Evolutionary conservation across 1,140 invertebrate genomes (phyloP).

Genomic region (Gonioctena quinquepunctata): DNA sequence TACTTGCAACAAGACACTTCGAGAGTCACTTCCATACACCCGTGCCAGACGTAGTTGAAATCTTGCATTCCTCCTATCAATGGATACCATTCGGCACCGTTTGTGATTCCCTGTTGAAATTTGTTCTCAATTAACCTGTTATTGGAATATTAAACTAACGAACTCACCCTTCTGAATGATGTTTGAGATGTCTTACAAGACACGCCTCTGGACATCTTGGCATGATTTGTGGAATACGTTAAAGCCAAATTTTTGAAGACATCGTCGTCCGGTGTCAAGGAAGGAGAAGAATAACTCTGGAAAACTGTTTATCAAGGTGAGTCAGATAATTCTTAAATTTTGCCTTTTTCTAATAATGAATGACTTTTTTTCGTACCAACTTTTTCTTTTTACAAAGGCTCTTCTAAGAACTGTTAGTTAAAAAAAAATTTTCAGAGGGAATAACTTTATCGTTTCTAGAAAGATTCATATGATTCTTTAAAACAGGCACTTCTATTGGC

Average conservation of each 20-base stretch:
- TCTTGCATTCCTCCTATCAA: conserved; percentile 93
- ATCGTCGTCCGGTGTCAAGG: conserved; percentile 91
- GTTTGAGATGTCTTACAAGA: conserved; percentile 77
- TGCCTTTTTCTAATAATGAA: too few species aligned
- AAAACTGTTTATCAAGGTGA: conserved; percentile 76
- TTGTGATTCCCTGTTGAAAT: conserved; percentile 77
- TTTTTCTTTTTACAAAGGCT: too few species aligned
- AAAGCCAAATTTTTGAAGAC: conserved; percentile 88
- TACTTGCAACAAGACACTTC: conserved; percentile 98
- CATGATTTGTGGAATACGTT: conserved; percentile 88
- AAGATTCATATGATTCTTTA: too few species aligned
- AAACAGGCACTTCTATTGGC: too few species aligned
- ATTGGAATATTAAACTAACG: background rate
- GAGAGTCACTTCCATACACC: conserved; percentile 97
- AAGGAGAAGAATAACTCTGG: conserved; percentile 74
- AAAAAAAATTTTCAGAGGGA: too few species aligned
- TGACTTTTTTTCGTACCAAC: too few species aligned
- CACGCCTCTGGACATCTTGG: conserved; percentile 80
- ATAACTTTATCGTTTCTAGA: too few species aligned
- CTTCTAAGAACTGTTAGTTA: too few species aligned
- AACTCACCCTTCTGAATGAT: conserved; percentile 65
- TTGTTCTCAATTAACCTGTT: background rate
- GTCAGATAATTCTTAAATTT: too few species aligned
- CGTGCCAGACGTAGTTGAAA: conserved; percentile 97
- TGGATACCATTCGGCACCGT: conserved; percentile 91